These are phyloP conservation scores for Melipona quadrifasciata DNA, from an alignment of 1,140 invertebrate species.

Conservation along the genomic window DNA sequence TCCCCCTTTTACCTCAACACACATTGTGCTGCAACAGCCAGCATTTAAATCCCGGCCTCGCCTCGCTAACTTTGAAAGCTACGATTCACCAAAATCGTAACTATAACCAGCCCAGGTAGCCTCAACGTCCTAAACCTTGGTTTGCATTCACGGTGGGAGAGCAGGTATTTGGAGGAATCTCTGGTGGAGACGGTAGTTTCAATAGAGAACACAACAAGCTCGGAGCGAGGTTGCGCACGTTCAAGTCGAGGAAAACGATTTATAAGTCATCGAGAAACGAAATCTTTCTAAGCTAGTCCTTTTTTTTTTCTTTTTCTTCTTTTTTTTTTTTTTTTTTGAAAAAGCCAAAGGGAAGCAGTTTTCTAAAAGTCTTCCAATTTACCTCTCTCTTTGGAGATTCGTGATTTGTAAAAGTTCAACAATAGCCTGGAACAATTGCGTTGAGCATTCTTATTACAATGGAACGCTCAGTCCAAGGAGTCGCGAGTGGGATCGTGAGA, in stretches of 20 bases:
- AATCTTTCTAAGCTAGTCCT: not conserved
- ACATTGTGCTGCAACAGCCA: not conserved
- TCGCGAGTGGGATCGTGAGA: not conserved
- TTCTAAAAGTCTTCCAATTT: not conserved
- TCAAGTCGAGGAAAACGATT: not conserved
- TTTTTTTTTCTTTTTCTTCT: not conserved
- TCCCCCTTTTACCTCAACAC: not conserved
- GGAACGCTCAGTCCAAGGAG: conserved; percentile 1
- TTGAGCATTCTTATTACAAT: not conserved
- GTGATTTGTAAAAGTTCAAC: not conserved
- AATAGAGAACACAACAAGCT: not conserved
- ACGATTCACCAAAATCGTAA: not conserved
- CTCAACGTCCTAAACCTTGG: not conserved
- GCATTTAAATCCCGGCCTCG: not conserved
- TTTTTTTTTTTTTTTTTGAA: not conserved
- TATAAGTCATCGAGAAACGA: not conserved
- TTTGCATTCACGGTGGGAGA: not conserved
- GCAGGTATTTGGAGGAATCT: conserved; percentile 17
- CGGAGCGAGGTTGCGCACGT: not conserved
- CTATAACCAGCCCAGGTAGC: conserved; percentile 18
- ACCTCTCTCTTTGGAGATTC: not conserved
- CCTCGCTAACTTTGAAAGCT: not conserved
- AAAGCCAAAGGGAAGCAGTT: too few relatives aligned
- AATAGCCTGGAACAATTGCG: not conserved
- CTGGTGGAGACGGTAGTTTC: not conserved